Base-by-base conservation (phyloP, 2,888 invertebrate genomes). In the Lobophora halterata region DNA sequence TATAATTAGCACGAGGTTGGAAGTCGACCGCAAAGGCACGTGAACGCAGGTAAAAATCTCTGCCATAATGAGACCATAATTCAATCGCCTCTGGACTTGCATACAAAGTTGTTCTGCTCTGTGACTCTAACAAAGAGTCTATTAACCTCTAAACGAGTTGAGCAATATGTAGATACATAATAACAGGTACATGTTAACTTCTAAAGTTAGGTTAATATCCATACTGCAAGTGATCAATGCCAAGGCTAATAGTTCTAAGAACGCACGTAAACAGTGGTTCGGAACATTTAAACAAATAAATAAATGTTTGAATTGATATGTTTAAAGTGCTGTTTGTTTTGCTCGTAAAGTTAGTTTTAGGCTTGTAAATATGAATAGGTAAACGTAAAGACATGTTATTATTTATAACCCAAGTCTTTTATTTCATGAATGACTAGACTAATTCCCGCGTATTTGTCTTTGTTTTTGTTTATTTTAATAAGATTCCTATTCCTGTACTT, bases 1-100 rank as follows among this genome's bases (percentile, higher is more conserved):
- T 30, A 34, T 26, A 46, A 39, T 28, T 52, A 48, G 63, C 61
- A 57, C 65, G 55, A 65, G 65, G 66, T 47, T 53, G 46, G 26
- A 9, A 29, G 26, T 16, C 39, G 58, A 55, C 52, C 53, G 52
- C 51, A 41, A 25, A 17, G 3, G 39, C 51, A 67, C 66, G 70
- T 71, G 68, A 42, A 41, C 32, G 21, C 35, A 19, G 42, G 43
- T 46, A 45, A 31, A 49, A 34, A 50, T 40, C 14, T 36, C 19
- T 25, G 18, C 27, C 31, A 21, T 52, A 40, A 48, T 49, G 40
- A 48, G 44, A 19, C 21, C 32, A 46, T 43, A 29, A 35, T 17
- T 34, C 28, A 16, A 25, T 7, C 11, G 25, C 1, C 8, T 36
- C 41, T n/a, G 19, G 13, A 13, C 29, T 19, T 26, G 38, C 35